A percentile compares a stretch with the other conserved stretches of the same genome.
Conservation (phyloP, 2,888 invertebrate species). For the Nemotelus pantherinus region DNA sequence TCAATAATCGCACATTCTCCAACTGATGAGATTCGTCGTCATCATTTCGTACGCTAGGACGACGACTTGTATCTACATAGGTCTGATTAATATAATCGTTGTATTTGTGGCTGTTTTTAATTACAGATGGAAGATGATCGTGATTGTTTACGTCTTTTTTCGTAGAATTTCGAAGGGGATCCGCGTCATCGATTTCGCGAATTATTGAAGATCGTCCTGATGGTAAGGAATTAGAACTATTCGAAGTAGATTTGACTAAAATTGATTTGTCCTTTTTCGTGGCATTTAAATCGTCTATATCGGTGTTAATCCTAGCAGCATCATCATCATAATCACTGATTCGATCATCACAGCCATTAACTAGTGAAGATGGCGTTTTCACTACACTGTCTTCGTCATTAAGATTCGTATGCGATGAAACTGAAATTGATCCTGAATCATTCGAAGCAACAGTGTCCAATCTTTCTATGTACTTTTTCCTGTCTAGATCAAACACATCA, state of each 20-base stretch:
- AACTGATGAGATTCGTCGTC: slow-evolving; percentile 44
- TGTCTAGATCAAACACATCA: slow-evolving; percentile 14
- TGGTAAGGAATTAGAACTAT: slow-evolving; percentile 24
- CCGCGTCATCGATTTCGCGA: slow-evolving; percentile 19
- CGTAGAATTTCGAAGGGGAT: neutral
- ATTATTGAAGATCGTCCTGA: neutral
- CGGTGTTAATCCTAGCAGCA: too few relatives aligned
- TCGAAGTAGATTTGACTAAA: neutral
- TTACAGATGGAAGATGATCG: slow-evolving; percentile 34
- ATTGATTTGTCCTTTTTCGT: slow-evolving; percentile 9
- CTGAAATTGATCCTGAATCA: slow-evolving; percentile 5
- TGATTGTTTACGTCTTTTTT: slow-evolving; percentile 24
- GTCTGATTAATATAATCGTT: slow-evolving; percentile 52
- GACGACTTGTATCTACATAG: slow-evolving; percentile 46
- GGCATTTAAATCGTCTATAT: neutral
- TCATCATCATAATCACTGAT: too few relatives aligned
- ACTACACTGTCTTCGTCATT: slow-evolving; percentile 5
- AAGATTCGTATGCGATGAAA: slow-evolving; percentile 10
- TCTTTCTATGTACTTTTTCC: slow-evolving; percentile 1
- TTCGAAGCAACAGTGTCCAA: slow-evolving; percentile 5
- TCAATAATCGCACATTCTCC: slow-evolving; percentile 32
- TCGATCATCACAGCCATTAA: too few relatives aligned
- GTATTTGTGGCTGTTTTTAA: slow-evolving; percentile 42
- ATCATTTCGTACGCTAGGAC: slow-evolving; percentile 42
- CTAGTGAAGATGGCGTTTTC: slow-evolving; percentile 22